Percentiles rank a stretch among this genome's conserved stretches.
Evolutionary conservation across 2,888 invertebrate species (phyloP).

Genomic region (Nasonovia ribisnigri): DNA sequence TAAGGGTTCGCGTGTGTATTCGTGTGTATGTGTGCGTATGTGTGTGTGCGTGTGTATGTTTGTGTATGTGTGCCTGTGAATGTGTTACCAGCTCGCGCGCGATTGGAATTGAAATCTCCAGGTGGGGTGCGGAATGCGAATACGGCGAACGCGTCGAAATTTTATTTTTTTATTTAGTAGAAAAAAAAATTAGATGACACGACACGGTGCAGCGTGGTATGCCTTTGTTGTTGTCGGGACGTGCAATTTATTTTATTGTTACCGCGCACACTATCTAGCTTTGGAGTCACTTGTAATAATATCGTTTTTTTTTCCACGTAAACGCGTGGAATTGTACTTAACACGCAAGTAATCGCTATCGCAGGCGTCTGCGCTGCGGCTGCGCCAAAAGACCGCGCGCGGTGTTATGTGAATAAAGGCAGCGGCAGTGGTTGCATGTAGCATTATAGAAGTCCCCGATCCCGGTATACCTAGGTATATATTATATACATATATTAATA

Average conservation of each 20-base stretch:
- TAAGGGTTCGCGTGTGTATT: neutral
- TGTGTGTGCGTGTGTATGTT: too few species aligned
- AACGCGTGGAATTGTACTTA: neutral
- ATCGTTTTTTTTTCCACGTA: neutral
- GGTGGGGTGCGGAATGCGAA: conserved; percentile 33
- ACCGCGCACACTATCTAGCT: neutral
- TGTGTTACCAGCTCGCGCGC: neutral
- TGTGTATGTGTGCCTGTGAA: neutral
- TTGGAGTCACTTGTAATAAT: neutral
- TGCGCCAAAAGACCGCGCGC: neutral
- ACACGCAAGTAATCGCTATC: neutral
- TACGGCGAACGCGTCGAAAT: conserved; percentile 1
- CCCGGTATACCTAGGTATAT: neutral
- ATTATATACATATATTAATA: neutral
- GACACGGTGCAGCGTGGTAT: conserved; percentile 35
- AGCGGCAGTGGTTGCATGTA: neutral
- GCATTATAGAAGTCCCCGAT: neutral
- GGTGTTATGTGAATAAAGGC: neutral
- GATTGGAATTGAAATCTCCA: conserved; percentile 34
- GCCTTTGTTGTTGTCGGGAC: conserved; percentile 49
- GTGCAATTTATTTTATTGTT: conserved; percentile 46
- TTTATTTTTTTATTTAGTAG: conserved; percentile 12
- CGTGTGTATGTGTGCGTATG: neutral
- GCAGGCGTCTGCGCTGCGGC: neutral
- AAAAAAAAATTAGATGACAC: conserved; percentile 47